Percentiles rank a stretch among this genome's conserved stretches.
phyloP scores from a whole-genome alignment of 2,888 invertebrate genomes.

The Xestia c-nigrum region DNA sequence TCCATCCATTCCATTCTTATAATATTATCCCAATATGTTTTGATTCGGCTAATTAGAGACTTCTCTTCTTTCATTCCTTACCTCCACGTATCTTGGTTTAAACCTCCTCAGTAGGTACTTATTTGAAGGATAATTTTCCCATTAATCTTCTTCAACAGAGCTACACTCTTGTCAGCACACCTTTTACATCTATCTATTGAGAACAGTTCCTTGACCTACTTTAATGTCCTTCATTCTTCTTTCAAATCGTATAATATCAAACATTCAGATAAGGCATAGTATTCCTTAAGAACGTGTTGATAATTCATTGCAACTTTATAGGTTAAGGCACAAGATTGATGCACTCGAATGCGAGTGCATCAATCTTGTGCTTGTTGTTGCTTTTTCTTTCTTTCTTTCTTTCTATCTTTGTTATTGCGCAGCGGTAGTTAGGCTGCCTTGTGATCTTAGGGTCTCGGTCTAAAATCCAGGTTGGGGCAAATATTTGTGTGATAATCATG shows the following conservation, averaged over 20 bases:
- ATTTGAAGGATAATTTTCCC: not conserved
- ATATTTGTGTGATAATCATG: too few species aligned
- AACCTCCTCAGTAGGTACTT: not conserved
- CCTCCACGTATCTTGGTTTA: not conserved
- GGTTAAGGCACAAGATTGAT: not conserved
- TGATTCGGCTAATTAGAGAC: not conserved
- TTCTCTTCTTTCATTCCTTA: not conserved
- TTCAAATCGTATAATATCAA: not conserved
- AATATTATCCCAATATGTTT: not conserved
- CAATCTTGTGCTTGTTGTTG: too few species aligned
- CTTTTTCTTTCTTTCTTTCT: too few species aligned
- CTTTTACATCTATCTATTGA: not conserved
- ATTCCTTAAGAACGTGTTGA: not conserved
- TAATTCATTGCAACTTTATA: not conserved
- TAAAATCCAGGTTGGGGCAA: too few species aligned
- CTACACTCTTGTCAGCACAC: not conserved
- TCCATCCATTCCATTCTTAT: not conserved
- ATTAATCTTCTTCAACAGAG: conserved; percentile 11
- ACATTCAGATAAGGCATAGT: not conserved
- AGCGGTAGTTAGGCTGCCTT: too few species aligned
- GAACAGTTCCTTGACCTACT: not conserved
- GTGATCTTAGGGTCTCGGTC: too few species aligned
- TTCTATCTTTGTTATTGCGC: too few species aligned
- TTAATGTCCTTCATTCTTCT: not conserved
- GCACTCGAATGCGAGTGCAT: too few species aligned